These are phyloP conservation scores for Acrocephalus arundinaceus DNA, from an alignment of 2,113 vertebrate species.

Conservation along the genomic window DNA sequence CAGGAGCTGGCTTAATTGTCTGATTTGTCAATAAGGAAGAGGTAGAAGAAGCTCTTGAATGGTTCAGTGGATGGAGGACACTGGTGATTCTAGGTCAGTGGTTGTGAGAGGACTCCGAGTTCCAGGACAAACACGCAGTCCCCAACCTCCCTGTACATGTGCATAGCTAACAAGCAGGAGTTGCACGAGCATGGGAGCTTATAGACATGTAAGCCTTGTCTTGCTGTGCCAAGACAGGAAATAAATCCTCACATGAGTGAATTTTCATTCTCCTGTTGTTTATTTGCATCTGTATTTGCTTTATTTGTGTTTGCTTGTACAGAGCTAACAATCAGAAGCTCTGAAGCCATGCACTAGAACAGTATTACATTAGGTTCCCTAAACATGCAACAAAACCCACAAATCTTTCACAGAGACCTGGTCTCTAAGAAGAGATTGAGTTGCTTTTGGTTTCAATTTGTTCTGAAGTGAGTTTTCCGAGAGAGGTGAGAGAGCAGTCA, in stretches of 20 bases:
- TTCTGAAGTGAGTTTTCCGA: background rate
- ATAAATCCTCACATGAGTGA: background rate
- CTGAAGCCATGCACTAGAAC: background rate
- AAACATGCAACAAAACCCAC: background rate
- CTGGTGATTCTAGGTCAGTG: background rate
- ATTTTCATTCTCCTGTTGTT: conserved; percentile 3
- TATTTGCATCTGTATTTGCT: background rate
- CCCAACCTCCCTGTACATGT: background rate
- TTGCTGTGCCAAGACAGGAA: background rate
- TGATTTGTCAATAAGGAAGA: background rate
- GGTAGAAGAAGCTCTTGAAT: background rate
- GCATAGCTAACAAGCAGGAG: background rate
- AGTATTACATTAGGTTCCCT: background rate
- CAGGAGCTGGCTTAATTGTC: background rate
- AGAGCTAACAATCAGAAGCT: background rate
- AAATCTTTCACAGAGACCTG: background rate
- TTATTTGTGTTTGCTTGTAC: background rate
- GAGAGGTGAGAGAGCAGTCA: background rate
- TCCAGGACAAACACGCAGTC: background rate
- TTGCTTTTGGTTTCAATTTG: background rate
- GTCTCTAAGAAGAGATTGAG: background rate
- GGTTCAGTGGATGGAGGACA: background rate
- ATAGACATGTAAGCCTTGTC: background rate
- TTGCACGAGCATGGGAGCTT: background rate
- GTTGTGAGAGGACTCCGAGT: background rate